A percentile compares a stretch with the other conserved stretches of the same genome.
Evolutionary conservation across 2,797 vertebrate genomes (phyloP).

Genomic region (Spea hammondii): DNA sequence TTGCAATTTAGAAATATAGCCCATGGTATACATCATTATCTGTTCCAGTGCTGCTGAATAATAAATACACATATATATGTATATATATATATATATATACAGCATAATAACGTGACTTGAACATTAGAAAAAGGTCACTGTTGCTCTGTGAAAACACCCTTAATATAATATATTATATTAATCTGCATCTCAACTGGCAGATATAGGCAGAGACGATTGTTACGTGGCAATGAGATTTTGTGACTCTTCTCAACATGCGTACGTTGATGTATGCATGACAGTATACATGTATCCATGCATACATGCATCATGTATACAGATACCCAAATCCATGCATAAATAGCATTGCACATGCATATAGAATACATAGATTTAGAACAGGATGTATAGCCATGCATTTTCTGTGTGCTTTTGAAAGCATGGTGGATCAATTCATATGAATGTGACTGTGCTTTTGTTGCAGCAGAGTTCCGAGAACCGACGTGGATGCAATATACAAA

Average conservation of each 20-base stretch:
- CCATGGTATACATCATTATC: too few species aligned
- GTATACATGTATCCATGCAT: conserved; percentile 49
- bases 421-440: neutral
- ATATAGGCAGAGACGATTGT: conserved; percentile 13
- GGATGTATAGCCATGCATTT: neutral
- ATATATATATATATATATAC: too few species aligned
- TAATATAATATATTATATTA: too few species aligned
- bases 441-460: neutral
- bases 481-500: neutral
- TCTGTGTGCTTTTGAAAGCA: neutral
- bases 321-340: conserved; percentile 41
- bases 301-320: conserved; percentile 42
- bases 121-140: too few species aligned
- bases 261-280: conserved; percentile 42
- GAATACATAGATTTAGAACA: neutral
- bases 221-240: conserved; percentile 35
- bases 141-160: too few species aligned
- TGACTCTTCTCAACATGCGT: conserved; percentile 32
- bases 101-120: too few species aligned
- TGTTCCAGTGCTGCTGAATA: too few species aligned
- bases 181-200: neutral
- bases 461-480: neutral
- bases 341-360: conserved; percentile 49
- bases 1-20: neutral
- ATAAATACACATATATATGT: too few species aligned